Evolutionary conservation across 2,113 vertebrate genomes (phyloP).

Genomic region (Piliocolobus tephrosceles): DNA sequence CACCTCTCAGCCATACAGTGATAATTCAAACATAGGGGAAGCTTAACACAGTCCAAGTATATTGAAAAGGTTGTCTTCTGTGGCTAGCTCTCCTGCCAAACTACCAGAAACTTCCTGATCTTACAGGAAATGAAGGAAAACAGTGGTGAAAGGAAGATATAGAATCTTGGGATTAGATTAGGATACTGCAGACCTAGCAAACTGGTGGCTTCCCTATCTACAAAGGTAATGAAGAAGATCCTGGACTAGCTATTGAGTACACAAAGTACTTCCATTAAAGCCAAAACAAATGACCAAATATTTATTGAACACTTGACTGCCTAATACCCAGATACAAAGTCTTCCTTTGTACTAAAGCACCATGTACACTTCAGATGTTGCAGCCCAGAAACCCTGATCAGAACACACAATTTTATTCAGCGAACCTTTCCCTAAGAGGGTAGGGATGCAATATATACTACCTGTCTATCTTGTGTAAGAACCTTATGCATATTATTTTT

Average conservation of each 20-base stretch:
- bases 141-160: neutral
- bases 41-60: neutral
- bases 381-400: neutral
- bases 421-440: neutral
- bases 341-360: constrained; percentile 30
- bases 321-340: constrained; percentile 62
- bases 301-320: constrained; percentile 30
- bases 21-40: neutral
- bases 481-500: neutral
- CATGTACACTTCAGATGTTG: neutral
- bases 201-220: neutral
- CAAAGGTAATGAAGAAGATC: constrained; percentile 26
- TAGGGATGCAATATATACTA: neutral
- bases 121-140: constrained; percentile 50
- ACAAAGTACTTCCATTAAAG: constrained; percentile 45
- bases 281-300: constrained; percentile 64
- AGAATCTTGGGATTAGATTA: neutral
- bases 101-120: neutral
- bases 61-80: neutral
- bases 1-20: neutral
- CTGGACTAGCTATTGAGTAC: neutral
- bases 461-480: neutral
- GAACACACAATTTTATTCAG: neutral
- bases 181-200: neutral
- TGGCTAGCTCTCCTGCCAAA: neutral